A percentile compares a stretch with the other conserved stretches of the same genome.
These are phyloP conservation scores for Copidosoma floridanum DNA, from an alignment of 1,140 invertebrate species.

Conservation along the genomic window DNA sequence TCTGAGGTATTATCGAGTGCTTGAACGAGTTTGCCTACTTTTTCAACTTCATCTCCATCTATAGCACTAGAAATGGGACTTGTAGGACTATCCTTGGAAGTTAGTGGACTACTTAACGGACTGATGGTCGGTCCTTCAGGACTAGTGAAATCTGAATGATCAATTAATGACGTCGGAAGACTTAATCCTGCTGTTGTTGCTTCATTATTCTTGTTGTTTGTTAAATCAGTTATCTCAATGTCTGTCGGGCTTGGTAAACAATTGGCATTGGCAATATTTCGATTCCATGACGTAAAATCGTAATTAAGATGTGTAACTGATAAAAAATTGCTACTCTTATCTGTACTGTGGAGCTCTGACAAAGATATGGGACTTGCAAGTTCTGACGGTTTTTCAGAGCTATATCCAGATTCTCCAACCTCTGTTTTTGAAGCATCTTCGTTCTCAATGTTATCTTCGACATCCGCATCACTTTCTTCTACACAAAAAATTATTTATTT, in stretches of 20 bases:
- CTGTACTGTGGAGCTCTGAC: slow-evolving; percentile 10
- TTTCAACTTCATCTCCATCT: slow-evolving; percentile 20
- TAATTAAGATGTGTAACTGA: too few relatives aligned
- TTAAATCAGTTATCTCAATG: slow-evolving; percentile 33
- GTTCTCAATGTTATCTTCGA: slow-evolving; percentile 74
- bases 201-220: slow-evolving; percentile 31
- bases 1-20: slow-evolving; percentile 11
- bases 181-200: slow-evolving; percentile 21
- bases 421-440: slow-evolving; percentile 44
- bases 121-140: slow-evolving; percentile 37
- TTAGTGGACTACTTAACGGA: slow-evolving; percentile 35
- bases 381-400: slow-evolving; percentile 65
- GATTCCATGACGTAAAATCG: slow-evolving; percentile 13
- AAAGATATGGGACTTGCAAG: slow-evolving; percentile 57
- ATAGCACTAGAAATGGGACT: slow-evolving; percentile 32
- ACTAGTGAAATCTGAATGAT: slow-evolving; percentile 39
- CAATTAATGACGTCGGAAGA: slow-evolving; percentile 31
- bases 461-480: slow-evolving; percentile 70
- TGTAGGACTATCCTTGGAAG: slow-evolving; percentile 40
- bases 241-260: slow-evolving; percentile 36
- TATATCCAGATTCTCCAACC: slow-evolving; percentile 68
- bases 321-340: neutral
- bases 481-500: slow-evolving; percentile 11
- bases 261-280: slow-evolving; percentile 20
- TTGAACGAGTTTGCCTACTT: slow-evolving; percentile 3